A percentile compares a stretch with the other conserved stretches of the same genome.
Conservation (phyloP, 1,140 invertebrate genomes). For the Forficula auricularia region DNA sequence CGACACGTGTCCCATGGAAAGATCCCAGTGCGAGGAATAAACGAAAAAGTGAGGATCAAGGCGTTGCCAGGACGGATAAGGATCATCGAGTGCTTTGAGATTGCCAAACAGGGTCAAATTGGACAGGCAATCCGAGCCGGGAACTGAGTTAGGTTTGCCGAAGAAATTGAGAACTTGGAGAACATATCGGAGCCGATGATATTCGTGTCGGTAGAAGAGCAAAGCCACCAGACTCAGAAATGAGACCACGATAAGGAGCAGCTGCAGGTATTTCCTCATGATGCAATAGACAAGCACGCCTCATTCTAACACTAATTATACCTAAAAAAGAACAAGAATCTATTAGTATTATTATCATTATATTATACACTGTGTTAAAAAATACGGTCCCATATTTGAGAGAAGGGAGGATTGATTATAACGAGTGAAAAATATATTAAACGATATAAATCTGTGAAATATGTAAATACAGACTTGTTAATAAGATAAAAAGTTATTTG, state of each 20-base stretch:
- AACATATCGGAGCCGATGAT: slow-evolving; percentile 52
- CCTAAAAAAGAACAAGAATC: too few relatives aligned
- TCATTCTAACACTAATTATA: too few relatives aligned
- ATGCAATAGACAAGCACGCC: slow-evolving; percentile 3
- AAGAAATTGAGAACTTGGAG: slow-evolving; percentile 61
- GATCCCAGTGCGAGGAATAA: slow-evolving; percentile 33
- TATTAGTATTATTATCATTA: too few relatives aligned
- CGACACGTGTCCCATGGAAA: slow-evolving; percentile 20
- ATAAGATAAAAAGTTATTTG: too few relatives aligned
- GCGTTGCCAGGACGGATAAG: slow-evolving; percentile 33
- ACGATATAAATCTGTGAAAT: too few relatives aligned
- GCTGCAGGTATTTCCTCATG: slow-evolving; percentile 62
- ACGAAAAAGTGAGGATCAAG: slow-evolving; percentile 30
- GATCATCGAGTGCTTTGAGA: slow-evolving; percentile 20
- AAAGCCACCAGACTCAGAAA: slow-evolving; percentile 45
- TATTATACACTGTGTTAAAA: too few relatives aligned
- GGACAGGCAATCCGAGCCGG: slow-evolving; percentile 10
- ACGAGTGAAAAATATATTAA: too few relatives aligned
- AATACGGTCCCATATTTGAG: too few relatives aligned
- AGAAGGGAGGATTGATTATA: too few relatives aligned
- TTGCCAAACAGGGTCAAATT: slow-evolving; percentile 9
- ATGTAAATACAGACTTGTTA: too few relatives aligned
- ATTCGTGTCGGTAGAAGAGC: slow-evolving; percentile 58
- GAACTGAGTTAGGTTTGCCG: slow-evolving; percentile 31
- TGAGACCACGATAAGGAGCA: slow-evolving; percentile 42